Base-by-base conservation (phyloP, 2,113 vertebrate genomes). In the Neoarius graeffei region DNA sequence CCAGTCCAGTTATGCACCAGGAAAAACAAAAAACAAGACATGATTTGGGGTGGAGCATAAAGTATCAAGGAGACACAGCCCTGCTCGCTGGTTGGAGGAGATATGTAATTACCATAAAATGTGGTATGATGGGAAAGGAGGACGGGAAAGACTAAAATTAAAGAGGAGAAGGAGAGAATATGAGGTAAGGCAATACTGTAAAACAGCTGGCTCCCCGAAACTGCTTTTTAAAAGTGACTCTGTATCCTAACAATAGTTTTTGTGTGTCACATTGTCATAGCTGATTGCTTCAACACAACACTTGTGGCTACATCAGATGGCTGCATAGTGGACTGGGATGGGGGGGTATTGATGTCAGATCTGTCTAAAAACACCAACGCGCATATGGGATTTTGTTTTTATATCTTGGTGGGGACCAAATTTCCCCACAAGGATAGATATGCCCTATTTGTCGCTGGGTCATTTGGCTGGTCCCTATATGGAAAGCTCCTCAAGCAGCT, bases 231-330 rank as follows among this genome's bases (percentile, higher is more conserved):
- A 87, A 89, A 91, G 80, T 85, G 79, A 88, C 87, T 86, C 85
- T 87, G 60, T 59, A 27, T 67, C 71, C 90, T 90, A 87, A 90
- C 90, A 91, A 90, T 87, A 90, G 90, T 84, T 86, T 84, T 81
- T 85, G 83, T 91, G 91, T 87, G 88, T 87, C 89, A 91, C 91
- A 93, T 90, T 93, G 91, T 92, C 90, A 88, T 85, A 86, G 86
- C 86, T 89, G 89, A 92, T 89, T 91, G 88, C 91, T 91, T 89
- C 91, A 89, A 87, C 93, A 88, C 92, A 90, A 88, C 89, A 89
- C 90, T 85, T 89, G 91, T 86, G 89, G 91, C 87, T 88, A 91
- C 90, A 81, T 91, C 89, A 93, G 93, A 95, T 84, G 93, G 85
- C 90, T 88, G 89, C 79, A 80, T 88, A 91, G 89, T 86, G 92